phyloP scores from a whole-genome alignment of 2,113 vertebrate species.

The Nannobrachium achirus region DNA sequence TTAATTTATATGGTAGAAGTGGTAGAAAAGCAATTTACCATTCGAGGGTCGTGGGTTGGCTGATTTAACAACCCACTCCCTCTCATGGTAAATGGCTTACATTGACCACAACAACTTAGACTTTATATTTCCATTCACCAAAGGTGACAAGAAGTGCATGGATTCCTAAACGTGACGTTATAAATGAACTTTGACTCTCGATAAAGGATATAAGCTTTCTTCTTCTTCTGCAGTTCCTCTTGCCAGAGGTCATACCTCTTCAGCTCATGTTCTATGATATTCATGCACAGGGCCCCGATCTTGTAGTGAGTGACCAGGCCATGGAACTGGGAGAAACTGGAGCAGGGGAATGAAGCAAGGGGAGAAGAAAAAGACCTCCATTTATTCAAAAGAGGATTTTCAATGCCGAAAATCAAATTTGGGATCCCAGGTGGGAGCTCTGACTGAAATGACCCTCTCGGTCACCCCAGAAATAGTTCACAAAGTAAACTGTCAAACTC shows the following conservation, averaged over 20 bases:
- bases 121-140: not conserved
- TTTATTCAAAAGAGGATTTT: slow-evolving; percentile 40
- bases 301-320: slow-evolving; percentile 93
- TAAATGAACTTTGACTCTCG: not conserved
- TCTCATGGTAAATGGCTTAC: too few species aligned
- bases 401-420: slow-evolving; percentile 23
- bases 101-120: not conserved
- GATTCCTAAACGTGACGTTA: not conserved
- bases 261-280: slow-evolving; percentile 93
- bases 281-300: slow-evolving; percentile 93
- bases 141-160: not conserved
- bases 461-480: slow-evolving; percentile 52
- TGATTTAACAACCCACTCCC: too few species aligned
- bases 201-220: slow-evolving; percentile 93
- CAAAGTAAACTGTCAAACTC: slow-evolving; percentile 51
- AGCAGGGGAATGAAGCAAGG: slow-evolving; percentile 50
- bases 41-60: too few species aligned
- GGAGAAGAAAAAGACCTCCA: slow-evolving; percentile 15
- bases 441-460: slow-evolving; percentile 34
- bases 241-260: slow-evolving; percentile 94
- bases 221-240: slow-evolving; percentile 93
- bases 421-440: slow-evolving; percentile 51
- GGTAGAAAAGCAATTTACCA: too few species aligned
- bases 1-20: too few species aligned
- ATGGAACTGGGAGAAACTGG: slow-evolving; percentile 93